Evolutionary conservation across 2,888 invertebrate genomes (phyloP), one percentile per base, ranked within the genome.

Genomic region (Calliphora vomitoria): DNA sequence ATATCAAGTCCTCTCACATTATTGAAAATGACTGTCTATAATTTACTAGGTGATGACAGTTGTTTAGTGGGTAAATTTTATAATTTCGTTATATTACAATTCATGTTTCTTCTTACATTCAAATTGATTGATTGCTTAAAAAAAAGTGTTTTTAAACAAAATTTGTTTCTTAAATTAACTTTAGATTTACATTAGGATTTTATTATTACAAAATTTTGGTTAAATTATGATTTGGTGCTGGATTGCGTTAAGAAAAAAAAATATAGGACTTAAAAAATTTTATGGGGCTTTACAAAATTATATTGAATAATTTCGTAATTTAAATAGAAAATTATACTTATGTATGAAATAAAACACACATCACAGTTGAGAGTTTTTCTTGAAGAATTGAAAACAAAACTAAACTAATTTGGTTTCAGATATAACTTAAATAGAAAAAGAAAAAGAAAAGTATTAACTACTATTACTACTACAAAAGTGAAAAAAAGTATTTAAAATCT

Each of bases 301-400:
- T 60, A 47, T 47, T 44, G 35, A 11, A 47, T 80, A 60, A 31
- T 55, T 68, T 75, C n/a, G 44, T 69, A 83, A 53, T 62, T 20
- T 69, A 44, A 66, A 76, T 78, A 64, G n/a, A 62, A 53, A 75
- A 86, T 11, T 13, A 69, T 5, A 72, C 55, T 55, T 31, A 11
- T 25, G 25, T 13, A 55, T 62, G 44, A 75, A 79, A 75, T 38
- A 72, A 66, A 78, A 44, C 35, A 79, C 68, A 83, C 88, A 89
- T 89, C 89, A 90, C 90, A 89, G 88, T 79, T 86, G 89, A 88
- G 88, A 90, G 90, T 89, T 88, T 88, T 89, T 85, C 44, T 78
- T 71, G 25, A 68, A 72, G 13, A 50, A 53, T 50, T 66, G 44
- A 71, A 47, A 38, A 78, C 5, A 82, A 80, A 83, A 47, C 55